phyloP scores from a whole-genome alignment of 2,797 vertebrate species.

The Lepilemur ruficaudatus region DNA sequence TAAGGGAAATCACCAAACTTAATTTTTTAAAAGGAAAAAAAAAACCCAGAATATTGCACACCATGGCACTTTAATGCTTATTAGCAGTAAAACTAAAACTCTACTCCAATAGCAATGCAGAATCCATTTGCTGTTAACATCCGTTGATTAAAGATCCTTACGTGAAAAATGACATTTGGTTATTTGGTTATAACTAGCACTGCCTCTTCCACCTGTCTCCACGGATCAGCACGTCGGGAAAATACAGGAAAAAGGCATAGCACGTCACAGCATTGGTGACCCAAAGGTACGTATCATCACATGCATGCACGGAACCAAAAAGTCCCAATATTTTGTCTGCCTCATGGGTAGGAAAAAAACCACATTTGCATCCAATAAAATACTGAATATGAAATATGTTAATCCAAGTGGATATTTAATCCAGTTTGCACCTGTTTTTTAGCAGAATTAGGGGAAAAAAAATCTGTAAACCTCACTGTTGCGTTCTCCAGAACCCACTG shows the following conservation, averaged over 20 bases:
- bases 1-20: conserved; percentile 69
- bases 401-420: background rate
- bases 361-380: background rate
- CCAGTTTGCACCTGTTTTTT: background rate
- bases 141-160: conserved; percentile 70
- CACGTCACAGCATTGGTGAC: background rate
- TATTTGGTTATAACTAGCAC: conserved; percentile 65
- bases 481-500: background rate
- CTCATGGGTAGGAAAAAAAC: background rate
- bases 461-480: background rate
- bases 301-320: background rate
- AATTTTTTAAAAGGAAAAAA: conserved; percentile 76
- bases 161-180: conserved; percentile 54
- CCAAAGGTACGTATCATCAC: background rate
- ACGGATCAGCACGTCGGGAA: conserved; percentile 21
- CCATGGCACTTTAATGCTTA: conserved; percentile 52
- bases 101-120: conserved; percentile 7
- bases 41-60: conserved; percentile 64
- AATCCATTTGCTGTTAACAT: conserved; percentile 55
- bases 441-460: background rate
- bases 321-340: background rate
- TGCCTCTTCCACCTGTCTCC: background rate
- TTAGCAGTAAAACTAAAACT: conserved; percentile 50
- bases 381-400: background rate
- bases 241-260: background rate